A percentile compares a stretch with the other conserved stretches of the same genome.
phyloP scores from a whole-genome alignment of 2,888 invertebrate genomes.

The Drosophila melanosoma region DNA sequence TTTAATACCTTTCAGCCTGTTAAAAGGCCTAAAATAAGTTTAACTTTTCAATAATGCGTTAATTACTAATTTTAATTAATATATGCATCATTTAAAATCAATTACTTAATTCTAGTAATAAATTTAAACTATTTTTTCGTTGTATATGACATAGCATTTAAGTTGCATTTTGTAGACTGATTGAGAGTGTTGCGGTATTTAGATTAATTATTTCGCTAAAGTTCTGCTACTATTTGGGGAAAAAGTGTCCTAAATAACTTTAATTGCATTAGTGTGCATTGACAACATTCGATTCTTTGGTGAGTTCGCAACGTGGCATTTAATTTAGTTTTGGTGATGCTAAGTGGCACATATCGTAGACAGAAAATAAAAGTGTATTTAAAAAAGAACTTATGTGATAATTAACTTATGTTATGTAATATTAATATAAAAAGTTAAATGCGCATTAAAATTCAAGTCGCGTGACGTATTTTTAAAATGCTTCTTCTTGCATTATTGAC shows the following conservation, averaged over 20 bases:
- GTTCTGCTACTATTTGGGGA: constrained; percentile 62
- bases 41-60: not conserved
- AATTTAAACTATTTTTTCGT: not conserved
- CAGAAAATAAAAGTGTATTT: not conserved
- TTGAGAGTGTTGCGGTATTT: constrained; percentile 63
- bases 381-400: not conserved
- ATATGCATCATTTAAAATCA: not conserved
- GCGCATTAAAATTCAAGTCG: no score
- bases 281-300: constrained; percentile 11
- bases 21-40: not conserved
- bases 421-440: not conserved
- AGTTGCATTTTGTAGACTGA: constrained; percentile 37
- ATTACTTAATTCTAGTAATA: not conserved
- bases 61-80: not conserved
- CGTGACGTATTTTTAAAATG: not conserved
- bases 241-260: constrained; percentile 66
- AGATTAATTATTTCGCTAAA: constrained; percentile 58
- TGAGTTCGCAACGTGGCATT: constrained; percentile 37
- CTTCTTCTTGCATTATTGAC: not conserved
- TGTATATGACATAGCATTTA: constrained; percentile 10
- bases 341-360: not conserved
- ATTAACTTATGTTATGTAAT: not conserved
- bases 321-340: constrained; percentile 11
- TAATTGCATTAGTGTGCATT: constrained; percentile 18
- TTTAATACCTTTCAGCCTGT: not conserved